Evolutionary conservation across 2,888 invertebrate species (phyloP), one percentile per base, ranked within the genome.

Genomic region (Melieria picta): DNA sequence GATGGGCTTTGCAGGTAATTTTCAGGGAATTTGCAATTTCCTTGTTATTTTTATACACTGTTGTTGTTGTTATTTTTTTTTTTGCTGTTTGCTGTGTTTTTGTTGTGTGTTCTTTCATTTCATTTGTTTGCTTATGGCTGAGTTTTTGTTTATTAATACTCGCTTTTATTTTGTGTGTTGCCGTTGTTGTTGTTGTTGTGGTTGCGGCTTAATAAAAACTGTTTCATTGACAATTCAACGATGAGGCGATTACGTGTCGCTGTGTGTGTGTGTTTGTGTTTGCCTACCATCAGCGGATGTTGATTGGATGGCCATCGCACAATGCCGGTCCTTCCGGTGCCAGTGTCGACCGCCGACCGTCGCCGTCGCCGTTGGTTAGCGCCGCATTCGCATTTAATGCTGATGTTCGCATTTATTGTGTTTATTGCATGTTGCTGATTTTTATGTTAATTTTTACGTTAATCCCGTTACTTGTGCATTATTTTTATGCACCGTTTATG

Each of bases 171-270:
- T 13, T 65, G 46, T 69, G 71, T 47, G 10, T 50, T 11, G 58
- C 62, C 50, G 6, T 55, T 65, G 55, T 57, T 71, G 64, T 57
- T 70, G 69, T 74, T 45, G 71, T 72, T 66, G 47, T 71, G 72
- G 48, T 66, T 61, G 65, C 70, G 62, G 64, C 72, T 76, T 76
- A 75, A 75, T 75, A 77, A 77, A 30, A 30, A 76, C 75, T 75
- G 76, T 76, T 77, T 77, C 75, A 77, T 75, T 75, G 75, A 69
- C 74, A 72, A 72, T 75, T 73, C 72, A 30, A 30, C 30, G 30
- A 30, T 30, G 30, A 30, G 30, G 30, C 30, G 30, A 30, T 30
- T 30, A 30, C 30, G 30, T 30, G 30, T 30, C 30, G 30, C 30
- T 30, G 30, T 30, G 3, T 30, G 30, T 1, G 30, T 30, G 72